phyloP scores from a whole-genome alignment of 2,888 invertebrate genomes.

The Pimpla rufipes region DNA sequence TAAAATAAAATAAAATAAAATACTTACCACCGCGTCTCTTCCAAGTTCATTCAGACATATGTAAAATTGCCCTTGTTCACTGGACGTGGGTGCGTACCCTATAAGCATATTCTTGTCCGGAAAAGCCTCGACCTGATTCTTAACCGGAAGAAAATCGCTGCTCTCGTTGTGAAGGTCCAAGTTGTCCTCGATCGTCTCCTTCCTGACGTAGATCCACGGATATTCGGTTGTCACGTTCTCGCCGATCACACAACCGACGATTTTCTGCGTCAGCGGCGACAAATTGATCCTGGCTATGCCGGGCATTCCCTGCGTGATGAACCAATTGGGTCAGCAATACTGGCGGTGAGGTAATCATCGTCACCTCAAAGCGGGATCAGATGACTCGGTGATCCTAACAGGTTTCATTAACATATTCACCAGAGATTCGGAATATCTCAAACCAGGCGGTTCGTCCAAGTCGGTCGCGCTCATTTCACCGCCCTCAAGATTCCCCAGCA shows the following conservation, averaged over 20 bases:
- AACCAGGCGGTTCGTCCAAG: conserved; percentile 36
- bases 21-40: conserved; percentile 86
- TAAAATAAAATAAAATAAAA: no score
- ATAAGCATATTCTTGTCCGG: conserved; percentile 86
- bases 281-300: conserved; percentile 87
- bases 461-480: conserved; percentile 51
- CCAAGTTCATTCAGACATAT: conserved; percentile 88
- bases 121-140: conserved; percentile 82
- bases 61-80: conserved; percentile 90
- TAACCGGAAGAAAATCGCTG: conserved; percentile 86
- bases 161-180: conserved; percentile 87
- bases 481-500: conserved; percentile 61
- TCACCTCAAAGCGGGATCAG: not conserved
- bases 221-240: conserved; percentile 90
- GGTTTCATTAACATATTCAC: conserved; percentile 69
- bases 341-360: not conserved
- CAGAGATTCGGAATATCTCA: conserved; percentile 75
- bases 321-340: not conserved
- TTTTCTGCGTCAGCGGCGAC: conserved; percentile 87
- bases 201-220: conserved; percentile 90
- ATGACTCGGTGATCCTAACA: not conserved
- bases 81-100: conserved; percentile 89
- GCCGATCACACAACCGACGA: conserved; percentile 89
- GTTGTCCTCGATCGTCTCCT: conserved; percentile 88
- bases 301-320: conserved; percentile 80